Conservation (phyloP, 2,888 invertebrate genomes). For the Osmoderma eremita region DNA sequence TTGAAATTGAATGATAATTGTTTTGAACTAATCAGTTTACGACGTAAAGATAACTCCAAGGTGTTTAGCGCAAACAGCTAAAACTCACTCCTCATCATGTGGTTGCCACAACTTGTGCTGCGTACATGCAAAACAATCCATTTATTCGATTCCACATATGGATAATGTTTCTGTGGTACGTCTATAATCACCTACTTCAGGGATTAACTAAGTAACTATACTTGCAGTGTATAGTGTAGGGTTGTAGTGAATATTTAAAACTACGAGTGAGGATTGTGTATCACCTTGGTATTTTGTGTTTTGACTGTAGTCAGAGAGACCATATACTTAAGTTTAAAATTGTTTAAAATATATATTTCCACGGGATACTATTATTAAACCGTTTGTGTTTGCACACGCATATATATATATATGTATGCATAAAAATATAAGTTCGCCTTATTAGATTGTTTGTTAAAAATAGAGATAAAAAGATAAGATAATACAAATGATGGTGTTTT, state of each 20-base stretch:
- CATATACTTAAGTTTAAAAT: too few relatives aligned
- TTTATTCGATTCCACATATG: neutral
- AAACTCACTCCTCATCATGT: slow-evolving; percentile 23
- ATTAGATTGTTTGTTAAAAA: neutral
- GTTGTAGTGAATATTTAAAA: too few relatives aligned
- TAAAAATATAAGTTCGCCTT: neutral
- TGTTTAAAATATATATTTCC: too few relatives aligned
- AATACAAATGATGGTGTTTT: neutral
- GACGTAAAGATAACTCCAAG: too few relatives aligned
- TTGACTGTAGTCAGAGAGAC: too few relatives aligned
- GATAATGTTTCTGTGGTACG: neutral
- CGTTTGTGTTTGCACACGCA: neutral
- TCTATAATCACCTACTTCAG: neutral
- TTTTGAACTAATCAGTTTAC: slow-evolving; percentile 27
- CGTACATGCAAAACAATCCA: neutral
- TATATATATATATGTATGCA: neutral
- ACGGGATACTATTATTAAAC: too few relatives aligned
- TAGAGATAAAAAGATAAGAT: slow-evolving; percentile 26
- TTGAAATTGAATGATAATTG: slow-evolving; percentile 24
- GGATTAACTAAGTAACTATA: neutral
- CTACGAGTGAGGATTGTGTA: too few relatives aligned
- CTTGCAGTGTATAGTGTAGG: too few relatives aligned
- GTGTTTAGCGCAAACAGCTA: neutral
- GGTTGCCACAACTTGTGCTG: slow-evolving; percentile 7
- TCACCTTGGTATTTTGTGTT: too few relatives aligned